A percentile compares a stretch with the other conserved stretches of the same genome.
phyloP scores from a whole-genome alignment of 2,888 invertebrate genomes.

The Andrena haemorrhoa region DNA sequence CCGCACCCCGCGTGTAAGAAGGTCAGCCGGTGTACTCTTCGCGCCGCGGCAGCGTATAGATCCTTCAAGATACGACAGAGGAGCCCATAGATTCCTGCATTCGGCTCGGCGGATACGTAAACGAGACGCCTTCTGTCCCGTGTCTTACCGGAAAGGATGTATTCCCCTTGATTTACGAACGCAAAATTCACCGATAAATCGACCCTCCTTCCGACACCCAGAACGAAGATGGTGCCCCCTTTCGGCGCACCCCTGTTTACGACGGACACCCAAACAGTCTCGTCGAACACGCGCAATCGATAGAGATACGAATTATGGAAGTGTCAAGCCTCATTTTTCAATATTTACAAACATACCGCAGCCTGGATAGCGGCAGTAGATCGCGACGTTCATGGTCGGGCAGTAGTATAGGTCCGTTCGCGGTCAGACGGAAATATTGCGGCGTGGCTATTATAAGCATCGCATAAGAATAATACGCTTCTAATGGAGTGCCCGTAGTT shows the following conservation, averaged over 20 bases:
- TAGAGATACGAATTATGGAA: neutral
- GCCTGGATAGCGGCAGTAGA: neutral
- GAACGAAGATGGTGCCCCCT: conserved; percentile 63
- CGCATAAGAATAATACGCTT: too few relatives aligned
- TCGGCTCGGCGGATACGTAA: conserved; percentile 68
- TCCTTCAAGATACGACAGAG: conserved; percentile 58
- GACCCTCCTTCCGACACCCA: conserved; percentile 65
- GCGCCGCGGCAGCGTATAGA: conserved; percentile 40
- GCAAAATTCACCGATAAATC: conserved; percentile 71
- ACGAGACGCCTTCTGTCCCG: conserved; percentile 69
- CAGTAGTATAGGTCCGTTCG: neutral
- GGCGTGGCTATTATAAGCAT: too few relatives aligned
- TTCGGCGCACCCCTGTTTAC: conserved; percentile 43
- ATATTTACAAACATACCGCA: neutral
- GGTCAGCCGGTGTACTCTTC: conserved; percentile 38
- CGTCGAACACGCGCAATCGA: conserved; percentile 20
- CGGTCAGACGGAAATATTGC: conserved; percentile 6
- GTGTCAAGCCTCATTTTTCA: neutral
- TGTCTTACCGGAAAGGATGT: conserved; percentile 77
- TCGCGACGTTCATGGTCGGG: neutral
- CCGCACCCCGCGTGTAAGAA: conserved; percentile 24
- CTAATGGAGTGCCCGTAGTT: too few relatives aligned
- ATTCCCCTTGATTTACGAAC: conserved; percentile 78
- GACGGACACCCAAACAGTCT: conserved; percentile 1
- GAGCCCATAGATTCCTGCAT: conserved; percentile 64